Percentiles rank a stretch among this genome's conserved stretches.
These are phyloP conservation scores for Bombyx mori DNA, from an alignment of 1,140 invertebrate species.

Conservation along the genomic window ASM3026992v2 NC_085126.1:5143001-5143500, in stretches of 20 bases:
- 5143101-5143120: too few relatives aligned
- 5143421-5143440: constrained; percentile 16
- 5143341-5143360: constrained; percentile 72
- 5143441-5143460: constrained; percentile 36
- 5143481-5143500: constrained; percentile 74
- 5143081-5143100: too few relatives aligned
- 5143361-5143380: constrained; percentile 57
- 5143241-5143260: constrained; percentile 73
- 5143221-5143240: constrained; percentile 44
- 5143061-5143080: too few relatives aligned
- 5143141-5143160: too few relatives aligned
- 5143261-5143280: constrained; percentile 65
- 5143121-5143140: too few relatives aligned
- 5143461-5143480: constrained; percentile 34
- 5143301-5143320: constrained; percentile 75
- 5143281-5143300: constrained; percentile 77
- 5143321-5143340: constrained; percentile 74
- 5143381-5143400: constrained; percentile 28
- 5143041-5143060: too few relatives aligned
- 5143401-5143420: constrained; percentile 47
- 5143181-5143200: neutral
- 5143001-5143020: too few relatives aligned
- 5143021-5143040: too few relatives aligned
- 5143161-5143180: too few relatives aligned
- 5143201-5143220: neutral